Evolutionary conservation across 2,113 vertebrate species (phyloP).

Genomic region (Neoarius graeffei): DNA sequence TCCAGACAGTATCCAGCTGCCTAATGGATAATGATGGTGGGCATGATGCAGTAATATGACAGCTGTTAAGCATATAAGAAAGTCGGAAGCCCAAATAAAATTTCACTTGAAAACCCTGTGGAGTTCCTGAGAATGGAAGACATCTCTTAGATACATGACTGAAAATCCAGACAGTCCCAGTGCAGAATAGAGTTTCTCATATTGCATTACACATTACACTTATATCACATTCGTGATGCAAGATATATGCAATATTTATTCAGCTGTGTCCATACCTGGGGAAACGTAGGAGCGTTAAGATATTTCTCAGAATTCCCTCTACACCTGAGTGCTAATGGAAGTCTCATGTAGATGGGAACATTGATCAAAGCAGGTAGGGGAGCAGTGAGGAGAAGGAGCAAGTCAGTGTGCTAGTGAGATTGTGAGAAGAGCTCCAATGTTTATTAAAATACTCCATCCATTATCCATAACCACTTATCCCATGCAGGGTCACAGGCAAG

Average conservation of each 20-base stretch:
- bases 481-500: too few species aligned
- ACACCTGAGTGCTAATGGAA: conserved; percentile 67
- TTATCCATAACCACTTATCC: too few species aligned
- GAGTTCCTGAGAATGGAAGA: not conserved
- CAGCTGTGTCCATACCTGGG: conserved; percentile 17
- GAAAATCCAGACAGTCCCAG: conserved; percentile 8
- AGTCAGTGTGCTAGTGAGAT: conserved; percentile 48
- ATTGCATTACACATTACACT: conserved; percentile 56
- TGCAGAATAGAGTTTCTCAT: conserved; percentile 44
- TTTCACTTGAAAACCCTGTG: conserved; percentile 10
- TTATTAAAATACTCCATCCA: not conserved
- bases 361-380: conserved; percentile 61
- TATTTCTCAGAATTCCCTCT: conserved; percentile 53
- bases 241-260: conserved; percentile 56
- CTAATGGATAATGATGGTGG: conserved; percentile 40
- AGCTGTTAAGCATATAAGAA: conserved; percentile 44
- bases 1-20: conserved; percentile 27
- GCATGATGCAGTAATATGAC: conserved; percentile 40
- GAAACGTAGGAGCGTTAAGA: conserved; percentile 14
- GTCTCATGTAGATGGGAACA: conserved; percentile 66
- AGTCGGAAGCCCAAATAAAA: conserved; percentile 33
- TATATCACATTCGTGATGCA: conserved; percentile 28
- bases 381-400: conserved; percentile 10
- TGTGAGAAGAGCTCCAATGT: not conserved
- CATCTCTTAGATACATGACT: not conserved